Conservation (phyloP, 2,797 vertebrate genomes). For the Cottoperca gobio region DNA sequence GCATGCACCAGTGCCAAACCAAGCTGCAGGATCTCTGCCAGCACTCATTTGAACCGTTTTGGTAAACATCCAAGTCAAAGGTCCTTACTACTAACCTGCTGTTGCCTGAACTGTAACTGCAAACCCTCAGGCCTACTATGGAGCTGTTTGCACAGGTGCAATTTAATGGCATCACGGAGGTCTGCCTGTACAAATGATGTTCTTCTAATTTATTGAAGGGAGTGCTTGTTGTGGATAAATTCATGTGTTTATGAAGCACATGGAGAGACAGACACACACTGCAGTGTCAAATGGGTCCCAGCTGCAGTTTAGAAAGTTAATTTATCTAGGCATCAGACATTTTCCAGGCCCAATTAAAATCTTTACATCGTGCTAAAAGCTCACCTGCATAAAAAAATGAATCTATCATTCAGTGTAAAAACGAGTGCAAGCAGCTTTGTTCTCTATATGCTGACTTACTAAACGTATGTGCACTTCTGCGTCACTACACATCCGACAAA, state of each 20-base stretch:
- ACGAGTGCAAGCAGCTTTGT: slow-evolving; percentile 3
- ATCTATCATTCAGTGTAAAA: neutral
- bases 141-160: slow-evolving; percentile 12
- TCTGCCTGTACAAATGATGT: slow-evolving; percentile 7
- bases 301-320: neutral
- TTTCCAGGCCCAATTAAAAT: slow-evolving; percentile 12
- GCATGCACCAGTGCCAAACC: neutral
- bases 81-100: neutral
- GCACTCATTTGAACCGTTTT: slow-evolving; percentile 5
- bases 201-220: neutral
- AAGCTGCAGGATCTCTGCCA: slow-evolving; percentile 2
- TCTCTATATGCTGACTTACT: neutral
- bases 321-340: neutral
- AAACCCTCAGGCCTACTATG: neutral
- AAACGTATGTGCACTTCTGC: neutral
- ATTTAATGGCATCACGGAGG: neutral
- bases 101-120: neutral
- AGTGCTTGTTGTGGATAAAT: neutral
- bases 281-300: neutral
- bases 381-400: neutral
- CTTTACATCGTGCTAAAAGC: neutral
- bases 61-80: neutral
- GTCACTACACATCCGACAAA: neutral
- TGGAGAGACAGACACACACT: neutral
- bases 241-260: neutral